A percentile compares a stretch with the other conserved stretches of the same genome.
These are phyloP conservation scores for Hirtodrosophila cameraria DNA, from an alignment of 2,888 invertebrate genomes.

Conservation along the genomic window DNA sequence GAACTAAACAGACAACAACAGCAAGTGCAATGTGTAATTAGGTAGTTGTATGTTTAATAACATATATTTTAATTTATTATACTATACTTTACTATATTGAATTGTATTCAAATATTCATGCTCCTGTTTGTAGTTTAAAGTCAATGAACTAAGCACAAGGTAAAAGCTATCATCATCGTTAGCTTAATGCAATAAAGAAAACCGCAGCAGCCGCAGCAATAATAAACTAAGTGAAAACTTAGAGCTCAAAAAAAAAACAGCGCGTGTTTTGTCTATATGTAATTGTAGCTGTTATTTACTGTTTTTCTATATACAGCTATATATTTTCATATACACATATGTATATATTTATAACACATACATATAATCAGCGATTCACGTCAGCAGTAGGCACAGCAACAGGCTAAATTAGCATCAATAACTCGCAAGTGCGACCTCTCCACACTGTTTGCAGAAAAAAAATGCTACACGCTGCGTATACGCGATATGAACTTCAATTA, in stretches of 20 bases:
- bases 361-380: not conserved
- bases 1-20: not conserved
- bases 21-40: slow-evolving; percentile 11
- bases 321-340: not conserved
- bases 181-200: slow-evolving; percentile 34
- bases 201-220: slow-evolving; percentile 16
- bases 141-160: slow-evolving; percentile 61
- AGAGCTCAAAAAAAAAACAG: slow-evolving; percentile 12
- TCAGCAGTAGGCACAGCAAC: slow-evolving; percentile 14
- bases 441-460: not conserved
- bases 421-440: slow-evolving; percentile 7
- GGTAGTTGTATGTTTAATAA: no score
- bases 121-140: slow-evolving; percentile 10
- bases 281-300: not conserved
- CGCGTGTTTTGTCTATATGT: slow-evolving; percentile 20
- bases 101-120: slow-evolving; percentile 1
- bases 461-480: slow-evolving; percentile 30
- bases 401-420: slow-evolving; percentile 19
- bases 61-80: slow-evolving; percentile 2
- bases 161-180: slow-evolving; percentile 22
- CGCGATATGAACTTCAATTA: slow-evolving; percentile 8
- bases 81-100: not conserved
- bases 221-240: slow-evolving; percentile 4
- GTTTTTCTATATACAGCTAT: not conserved
- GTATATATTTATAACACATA: not conserved